Conservation (phyloP, 2,797 vertebrate genomes). For the Neomorphus geoffroyi region DNA sequence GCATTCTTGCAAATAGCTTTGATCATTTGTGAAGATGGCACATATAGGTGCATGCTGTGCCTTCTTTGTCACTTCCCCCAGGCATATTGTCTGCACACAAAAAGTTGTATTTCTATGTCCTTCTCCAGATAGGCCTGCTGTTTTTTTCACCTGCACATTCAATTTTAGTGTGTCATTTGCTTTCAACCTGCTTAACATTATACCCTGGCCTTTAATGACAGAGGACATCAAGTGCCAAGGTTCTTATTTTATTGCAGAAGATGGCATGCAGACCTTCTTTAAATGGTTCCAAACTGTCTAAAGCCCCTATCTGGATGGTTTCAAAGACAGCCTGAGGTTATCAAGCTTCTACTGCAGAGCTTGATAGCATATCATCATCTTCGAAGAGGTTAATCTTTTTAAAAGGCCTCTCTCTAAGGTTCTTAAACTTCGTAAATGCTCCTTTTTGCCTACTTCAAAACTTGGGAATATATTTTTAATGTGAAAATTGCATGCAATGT, state of each 20-base stretch:
- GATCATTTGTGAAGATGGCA: neutral
- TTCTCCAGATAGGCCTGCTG: neutral
- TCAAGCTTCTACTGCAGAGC: neutral
- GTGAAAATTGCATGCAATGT: neutral
- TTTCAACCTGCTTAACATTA: neutral
- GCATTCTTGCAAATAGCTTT: neutral
- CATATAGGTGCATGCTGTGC: neutral
- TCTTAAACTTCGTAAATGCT: neutral
- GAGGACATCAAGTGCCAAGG: neutral
- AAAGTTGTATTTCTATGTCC: neutral
- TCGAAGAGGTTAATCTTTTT: constrained; percentile 17
- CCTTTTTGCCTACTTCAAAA: neutral
- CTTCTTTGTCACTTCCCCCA: neutral
- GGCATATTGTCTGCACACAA: neutral
- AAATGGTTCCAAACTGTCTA: neutral
- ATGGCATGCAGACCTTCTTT: neutral
- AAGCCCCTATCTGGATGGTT: neutral
- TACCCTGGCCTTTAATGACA: neutral
- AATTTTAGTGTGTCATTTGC: neutral
- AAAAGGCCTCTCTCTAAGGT: neutral
- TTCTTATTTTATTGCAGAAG: constrained; percentile 12
- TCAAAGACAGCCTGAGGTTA: constrained; percentile 16
- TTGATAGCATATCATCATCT: neutral
- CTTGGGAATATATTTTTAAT: neutral
- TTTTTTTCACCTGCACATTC: neutral